Evolutionary conservation across 2,888 invertebrate genomes (phyloP).

Genomic region (Lochmaea crataegi): DNA sequence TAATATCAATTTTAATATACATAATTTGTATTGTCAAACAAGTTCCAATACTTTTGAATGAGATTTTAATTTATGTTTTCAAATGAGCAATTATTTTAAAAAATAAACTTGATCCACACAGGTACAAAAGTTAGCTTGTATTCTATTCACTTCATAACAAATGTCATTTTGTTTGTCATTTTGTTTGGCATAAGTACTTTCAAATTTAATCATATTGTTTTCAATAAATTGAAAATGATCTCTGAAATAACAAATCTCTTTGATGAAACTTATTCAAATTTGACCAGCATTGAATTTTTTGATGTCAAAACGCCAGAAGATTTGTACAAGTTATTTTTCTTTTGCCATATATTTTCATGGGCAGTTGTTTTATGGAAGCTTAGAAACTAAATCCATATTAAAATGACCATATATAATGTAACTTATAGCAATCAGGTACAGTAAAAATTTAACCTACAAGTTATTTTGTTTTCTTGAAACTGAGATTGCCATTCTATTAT

Average conservation of each 20-base stretch:
- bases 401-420: too few species aligned
- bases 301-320: slow-evolving; percentile 54
- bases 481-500: too few species aligned
- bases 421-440: too few species aligned
- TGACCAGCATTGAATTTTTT: slow-evolving; percentile 48
- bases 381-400: slow-evolving; percentile 34
- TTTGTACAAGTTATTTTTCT: slow-evolving; percentile 55
- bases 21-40: not conserved
- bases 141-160: not conserved
- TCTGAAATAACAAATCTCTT: slow-evolving; percentile 47
- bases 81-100: too few species aligned
- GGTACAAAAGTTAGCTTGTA: not conserved
- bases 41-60: slow-evolving; percentile 1
- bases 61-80: too few species aligned
- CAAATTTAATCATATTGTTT: not conserved
- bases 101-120: too few species aligned
- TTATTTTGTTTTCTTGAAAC: too few species aligned
- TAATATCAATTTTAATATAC: slow-evolving; percentile 13
- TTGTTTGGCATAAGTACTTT: not conserved
- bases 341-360: slow-evolving; percentile 56
- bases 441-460: too few species aligned
- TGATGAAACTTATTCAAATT: slow-evolving; percentile 41
- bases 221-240: slow-evolving; percentile 41
- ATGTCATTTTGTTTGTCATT: not conserved
- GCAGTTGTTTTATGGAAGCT: slow-evolving; percentile 53